A percentile compares a stretch with the other conserved stretches of the same genome.
Evolutionary conservation across 2,113 vertebrate species (phyloP).

Genomic region (Strigops habroptila): DNA sequence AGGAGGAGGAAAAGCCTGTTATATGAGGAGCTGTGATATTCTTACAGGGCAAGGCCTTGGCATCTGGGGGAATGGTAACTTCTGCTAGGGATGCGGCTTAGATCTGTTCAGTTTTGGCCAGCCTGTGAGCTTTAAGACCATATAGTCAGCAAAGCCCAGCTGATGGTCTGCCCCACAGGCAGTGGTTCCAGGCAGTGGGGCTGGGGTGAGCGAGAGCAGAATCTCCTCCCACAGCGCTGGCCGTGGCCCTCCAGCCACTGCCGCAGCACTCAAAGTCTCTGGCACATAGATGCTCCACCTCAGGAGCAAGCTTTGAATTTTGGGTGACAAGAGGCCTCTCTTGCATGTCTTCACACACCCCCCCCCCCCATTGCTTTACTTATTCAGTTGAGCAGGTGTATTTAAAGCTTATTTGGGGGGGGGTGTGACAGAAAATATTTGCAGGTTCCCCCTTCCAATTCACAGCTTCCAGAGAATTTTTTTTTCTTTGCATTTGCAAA

Average conservation of each 20-base stretch:
- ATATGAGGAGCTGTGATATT: neutral
- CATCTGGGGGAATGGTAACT: neutral
- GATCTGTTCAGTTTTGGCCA: neutral
- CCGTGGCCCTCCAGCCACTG: too few relatives aligned
- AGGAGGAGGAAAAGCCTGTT: neutral
- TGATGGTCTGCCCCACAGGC: neutral
- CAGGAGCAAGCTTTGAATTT: neutral
- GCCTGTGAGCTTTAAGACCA: neutral
- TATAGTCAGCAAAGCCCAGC: neutral
- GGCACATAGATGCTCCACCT: neutral
- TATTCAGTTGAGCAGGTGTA: neutral
- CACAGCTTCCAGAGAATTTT: neutral
- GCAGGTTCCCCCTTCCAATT: neutral
- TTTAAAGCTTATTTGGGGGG: neutral
- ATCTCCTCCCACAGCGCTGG: neutral
- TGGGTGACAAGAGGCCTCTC: neutral
- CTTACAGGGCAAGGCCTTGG: neutral
- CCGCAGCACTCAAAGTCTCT: neutral
- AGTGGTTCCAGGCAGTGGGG: neutral
- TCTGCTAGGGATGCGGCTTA: neutral
- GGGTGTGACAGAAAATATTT: neutral
- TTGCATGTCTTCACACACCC: neutral
- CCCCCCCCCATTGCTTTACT: neutral
- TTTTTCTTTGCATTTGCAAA: neutral
- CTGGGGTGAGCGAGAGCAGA: rapidly evolving